A percentile compares a stretch with the other conserved stretches of the same genome.
phyloP scores from a whole-genome alignment of 2,888 invertebrate species.

The Cyaniris semiargus region DNA sequence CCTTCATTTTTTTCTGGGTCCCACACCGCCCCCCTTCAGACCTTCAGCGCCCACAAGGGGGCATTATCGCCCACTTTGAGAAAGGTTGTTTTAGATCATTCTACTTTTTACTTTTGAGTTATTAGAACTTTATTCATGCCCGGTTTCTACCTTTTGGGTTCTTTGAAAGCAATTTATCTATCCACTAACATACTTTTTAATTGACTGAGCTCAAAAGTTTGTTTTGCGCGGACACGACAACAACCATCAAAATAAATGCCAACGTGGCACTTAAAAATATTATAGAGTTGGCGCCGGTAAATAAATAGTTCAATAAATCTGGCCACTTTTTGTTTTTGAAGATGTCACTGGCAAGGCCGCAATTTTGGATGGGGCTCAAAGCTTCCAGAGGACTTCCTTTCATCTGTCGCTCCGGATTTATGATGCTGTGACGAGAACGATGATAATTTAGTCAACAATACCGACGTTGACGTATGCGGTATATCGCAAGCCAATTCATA shows the following conservation, averaged over 20 bases:
- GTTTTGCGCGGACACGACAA: background rate
- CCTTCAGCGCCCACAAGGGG: too few relatives aligned
- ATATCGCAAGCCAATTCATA: background rate
- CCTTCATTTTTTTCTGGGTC: too few relatives aligned
- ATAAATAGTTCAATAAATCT: background rate
- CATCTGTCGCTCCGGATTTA: constrained; percentile 16
- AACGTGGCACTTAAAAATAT: background rate
- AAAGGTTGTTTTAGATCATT: too few relatives aligned
- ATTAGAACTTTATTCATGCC: too few relatives aligned
- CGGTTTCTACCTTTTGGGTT: background rate
- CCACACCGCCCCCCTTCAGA: too few relatives aligned
- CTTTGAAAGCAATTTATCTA: background rate
- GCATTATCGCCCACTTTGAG: too few relatives aligned
- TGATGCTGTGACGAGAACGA: background rate
- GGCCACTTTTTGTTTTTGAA: background rate
- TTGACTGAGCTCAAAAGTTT: background rate
- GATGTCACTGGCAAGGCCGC: constrained; percentile 9
- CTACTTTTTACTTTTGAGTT: too few relatives aligned
- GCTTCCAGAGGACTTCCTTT: constrained; percentile 4
- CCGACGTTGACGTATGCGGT: constrained; percentile 9
- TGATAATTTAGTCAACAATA: constrained; percentile 6
- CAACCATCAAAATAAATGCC: background rate
- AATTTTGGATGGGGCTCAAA: constrained; percentile 13
- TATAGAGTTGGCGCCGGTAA: background rate
- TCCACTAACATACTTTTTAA: background rate